These are phyloP conservation scores for Hestina assimilis DNA, from an alignment of 1,140 invertebrate species.

Conservation along the genomic window DNA sequence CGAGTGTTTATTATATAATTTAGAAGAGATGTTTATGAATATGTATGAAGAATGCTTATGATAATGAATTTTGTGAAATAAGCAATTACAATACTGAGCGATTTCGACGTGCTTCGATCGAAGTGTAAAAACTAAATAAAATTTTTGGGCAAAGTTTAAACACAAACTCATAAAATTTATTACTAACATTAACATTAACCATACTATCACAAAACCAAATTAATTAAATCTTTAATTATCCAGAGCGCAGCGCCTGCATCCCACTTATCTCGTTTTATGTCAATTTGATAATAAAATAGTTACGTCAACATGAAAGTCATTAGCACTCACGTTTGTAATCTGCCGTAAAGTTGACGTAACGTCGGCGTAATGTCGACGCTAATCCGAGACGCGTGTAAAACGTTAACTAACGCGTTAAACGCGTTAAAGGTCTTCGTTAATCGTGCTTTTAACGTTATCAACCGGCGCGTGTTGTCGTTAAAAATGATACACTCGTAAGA, in stretches of 20 bases:
- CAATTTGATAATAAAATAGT: constrained; percentile 3
- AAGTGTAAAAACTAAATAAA: too few relatives aligned
- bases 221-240: constrained; percentile 3
- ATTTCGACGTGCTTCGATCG: too few relatives aligned
- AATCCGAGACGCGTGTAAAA: constrained; percentile 9
- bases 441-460: constrained; percentile 8
- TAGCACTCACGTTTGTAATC: constrained; percentile 11
- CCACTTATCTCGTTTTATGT: background rate
- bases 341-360: constrained; percentile 5
- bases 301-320: constrained; percentile 8
- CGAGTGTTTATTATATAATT: too few relatives aligned
- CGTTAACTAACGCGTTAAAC: constrained; percentile 3
- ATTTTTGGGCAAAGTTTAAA: too few relatives aligned
- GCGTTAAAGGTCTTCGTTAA: constrained; percentile 13
- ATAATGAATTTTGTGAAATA: too few relatives aligned
- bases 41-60: too few relatives aligned
- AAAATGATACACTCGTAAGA: constrained; percentile 1
- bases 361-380: constrained; percentile 6
- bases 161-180: background rate
- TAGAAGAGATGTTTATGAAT: too few relatives aligned
- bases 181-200: background rate
- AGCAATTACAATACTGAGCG: too few relatives aligned
- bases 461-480: constrained; percentile 12
- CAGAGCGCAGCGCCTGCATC: background rate
- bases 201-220: background rate